These are phyloP conservation scores for Hesperia comma DNA, from an alignment of 2,888 invertebrate species.

Conservation along the genomic window DNA sequence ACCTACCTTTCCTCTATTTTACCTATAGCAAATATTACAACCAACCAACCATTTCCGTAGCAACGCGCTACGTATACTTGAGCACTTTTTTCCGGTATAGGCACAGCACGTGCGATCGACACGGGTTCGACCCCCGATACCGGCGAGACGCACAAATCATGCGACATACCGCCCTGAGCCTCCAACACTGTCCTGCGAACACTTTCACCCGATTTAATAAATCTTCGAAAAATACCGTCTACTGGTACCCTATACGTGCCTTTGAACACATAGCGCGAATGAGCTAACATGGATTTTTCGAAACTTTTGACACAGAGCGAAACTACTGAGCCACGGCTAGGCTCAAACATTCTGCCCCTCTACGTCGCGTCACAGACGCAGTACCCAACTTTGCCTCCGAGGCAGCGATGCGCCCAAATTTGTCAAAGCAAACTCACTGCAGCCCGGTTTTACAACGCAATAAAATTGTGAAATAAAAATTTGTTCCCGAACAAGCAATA, in stretches of 20 bases:
- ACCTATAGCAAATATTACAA: not conserved
- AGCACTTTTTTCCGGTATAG: slow-evolving; percentile 42
- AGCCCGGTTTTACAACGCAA: slow-evolving; percentile 73
- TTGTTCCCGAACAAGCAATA: slow-evolving; percentile 72
- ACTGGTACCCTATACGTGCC: slow-evolving; percentile 16
- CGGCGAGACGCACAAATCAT: slow-evolving; percentile 76
- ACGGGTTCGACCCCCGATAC: slow-evolving; percentile 60
- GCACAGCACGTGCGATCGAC: slow-evolving; percentile 67
- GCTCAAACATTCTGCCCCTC: slow-evolving; percentile 27
- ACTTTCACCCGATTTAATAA: slow-evolving; percentile 38
- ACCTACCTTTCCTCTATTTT: too few species aligned
- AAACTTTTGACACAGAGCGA: slow-evolving; percentile 44
- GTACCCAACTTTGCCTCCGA: slow-evolving; percentile 32
- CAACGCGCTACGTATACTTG: slow-evolving; percentile 34
- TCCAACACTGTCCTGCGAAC: slow-evolving; percentile 35
- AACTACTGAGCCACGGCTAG: slow-evolving; percentile 40
- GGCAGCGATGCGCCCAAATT: slow-evolving; percentile 59
- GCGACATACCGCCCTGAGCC: slow-evolving; percentile 56
- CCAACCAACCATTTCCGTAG: slow-evolving; percentile 10
- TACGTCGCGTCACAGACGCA: slow-evolving; percentile 31
- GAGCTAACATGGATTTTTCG: slow-evolving; percentile 2
- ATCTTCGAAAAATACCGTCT: slow-evolving; percentile 35
- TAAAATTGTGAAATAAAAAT: slow-evolving; percentile 83
- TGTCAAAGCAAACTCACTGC: slow-evolving; percentile 58
- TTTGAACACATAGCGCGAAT: slow-evolving; percentile 14